Conservation (phyloP, 2,888 invertebrate species). For the Agriopis marginaria region DNA sequence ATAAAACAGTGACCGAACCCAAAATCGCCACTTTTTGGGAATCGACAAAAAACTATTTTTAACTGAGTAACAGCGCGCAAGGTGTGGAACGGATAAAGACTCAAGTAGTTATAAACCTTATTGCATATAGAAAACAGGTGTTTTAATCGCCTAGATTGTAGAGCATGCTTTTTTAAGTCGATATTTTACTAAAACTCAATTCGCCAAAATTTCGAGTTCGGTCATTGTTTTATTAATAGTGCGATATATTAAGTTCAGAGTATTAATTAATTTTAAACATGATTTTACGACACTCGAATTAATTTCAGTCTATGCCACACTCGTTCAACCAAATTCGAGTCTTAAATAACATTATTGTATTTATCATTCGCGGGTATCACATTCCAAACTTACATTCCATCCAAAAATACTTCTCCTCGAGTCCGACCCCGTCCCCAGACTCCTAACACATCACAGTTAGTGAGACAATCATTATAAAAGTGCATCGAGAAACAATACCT, state of each 20-base stretch:
- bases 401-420: slow-evolving; percentile 63
- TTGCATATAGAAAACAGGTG: too few species aligned
- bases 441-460: slow-evolving; percentile 56
- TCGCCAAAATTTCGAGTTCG: too few species aligned
- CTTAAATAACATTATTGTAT: not conserved
- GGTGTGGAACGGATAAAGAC: too few species aligned
- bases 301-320: slow-evolving; percentile 23
- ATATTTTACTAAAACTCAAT: too few species aligned
- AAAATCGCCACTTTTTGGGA: too few species aligned
- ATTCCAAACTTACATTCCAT: slow-evolving; percentile 41
- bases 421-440: slow-evolving; percentile 55
- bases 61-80: too few species aligned
- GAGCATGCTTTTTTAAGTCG: too few species aligned
- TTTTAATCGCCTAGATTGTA: too few species aligned
- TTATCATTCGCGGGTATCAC: slow-evolving; percentile 25
- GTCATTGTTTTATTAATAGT: too few species aligned
- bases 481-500: not conserved
- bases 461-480: slow-evolving; percentile 32
- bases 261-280: slow-evolving; percentile 29
- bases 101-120: too few species aligned
- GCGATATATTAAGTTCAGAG: slow-evolving; percentile 22
- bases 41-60: too few species aligned
- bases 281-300: slow-evolving; percentile 10
- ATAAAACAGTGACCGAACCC: too few species aligned
- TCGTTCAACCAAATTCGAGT: slow-evolving; percentile 13